phyloP scores from a whole-genome alignment of 2,113 vertebrate genomes.

The Stictonetta naevosa region DNA sequence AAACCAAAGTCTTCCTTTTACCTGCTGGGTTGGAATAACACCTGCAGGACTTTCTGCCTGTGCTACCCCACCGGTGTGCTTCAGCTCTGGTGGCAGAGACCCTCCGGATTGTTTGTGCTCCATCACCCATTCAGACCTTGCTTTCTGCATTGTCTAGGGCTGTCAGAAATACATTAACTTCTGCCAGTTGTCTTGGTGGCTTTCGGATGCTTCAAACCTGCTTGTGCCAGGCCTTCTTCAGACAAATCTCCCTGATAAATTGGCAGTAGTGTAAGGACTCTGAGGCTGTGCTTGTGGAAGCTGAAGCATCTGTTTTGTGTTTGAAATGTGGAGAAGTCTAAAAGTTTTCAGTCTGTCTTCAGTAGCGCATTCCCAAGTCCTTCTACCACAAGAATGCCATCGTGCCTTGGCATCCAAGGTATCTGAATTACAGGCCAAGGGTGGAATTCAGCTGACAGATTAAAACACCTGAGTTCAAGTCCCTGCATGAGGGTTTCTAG shows the following conservation, averaged over 20 bases:
- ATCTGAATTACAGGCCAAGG: not conserved
- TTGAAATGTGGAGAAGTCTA: not conserved
- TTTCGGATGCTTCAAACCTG: not conserved
- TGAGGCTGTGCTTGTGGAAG: not conserved
- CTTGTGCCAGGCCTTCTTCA: not conserved
- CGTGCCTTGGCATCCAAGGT: not conserved
- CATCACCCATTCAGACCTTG: not conserved
- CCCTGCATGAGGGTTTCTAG: not conserved
- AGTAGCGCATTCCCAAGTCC: rapidly evolving
- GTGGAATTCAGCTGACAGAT: not conserved
- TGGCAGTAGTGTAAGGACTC: not conserved
- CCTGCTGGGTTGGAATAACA: not conserved
- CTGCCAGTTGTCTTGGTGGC: not conserved
- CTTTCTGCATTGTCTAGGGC: not conserved
- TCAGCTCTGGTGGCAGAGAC: not conserved
- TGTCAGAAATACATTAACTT: not conserved
- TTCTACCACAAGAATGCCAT: not conserved
- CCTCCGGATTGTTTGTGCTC: rapidly evolving
- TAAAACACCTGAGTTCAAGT: not conserved
- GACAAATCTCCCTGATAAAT: not conserved
- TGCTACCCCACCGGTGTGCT: not conserved
- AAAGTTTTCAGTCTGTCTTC: not conserved
- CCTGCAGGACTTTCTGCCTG: not conserved
- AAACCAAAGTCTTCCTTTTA: not conserved
- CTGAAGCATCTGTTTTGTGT: not conserved